Conservation (phyloP, 2,888 invertebrate species). For the Agriopis marginaria region DNA sequence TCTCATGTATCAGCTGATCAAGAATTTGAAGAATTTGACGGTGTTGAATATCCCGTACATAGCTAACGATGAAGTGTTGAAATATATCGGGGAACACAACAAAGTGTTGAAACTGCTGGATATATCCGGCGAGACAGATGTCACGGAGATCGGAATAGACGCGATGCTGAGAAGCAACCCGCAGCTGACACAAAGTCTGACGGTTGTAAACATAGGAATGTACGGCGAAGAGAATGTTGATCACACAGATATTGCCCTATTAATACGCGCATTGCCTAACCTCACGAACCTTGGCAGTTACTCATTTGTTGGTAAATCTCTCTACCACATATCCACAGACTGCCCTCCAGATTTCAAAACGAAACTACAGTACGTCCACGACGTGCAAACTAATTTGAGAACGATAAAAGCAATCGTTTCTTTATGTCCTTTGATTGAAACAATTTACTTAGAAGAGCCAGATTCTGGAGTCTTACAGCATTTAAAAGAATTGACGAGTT, state of each 20-base stretch:
- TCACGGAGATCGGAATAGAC: constrained; percentile 88
- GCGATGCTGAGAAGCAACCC: constrained; percentile 83
- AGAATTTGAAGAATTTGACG: constrained; percentile 86
- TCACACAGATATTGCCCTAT: constrained; percentile 87
- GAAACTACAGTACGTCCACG: constrained; percentile 89
- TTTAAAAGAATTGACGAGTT: constrained; percentile 77
- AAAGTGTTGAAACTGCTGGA: constrained; percentile 87
- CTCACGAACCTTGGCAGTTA: constrained; percentile 89
- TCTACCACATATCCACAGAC: constrained; percentile 85
- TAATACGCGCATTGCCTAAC: constrained; percentile 88
- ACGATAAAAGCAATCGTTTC: constrained; percentile 87
- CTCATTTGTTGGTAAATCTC: constrained; percentile 88
- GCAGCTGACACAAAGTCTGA: constrained; percentile 83
- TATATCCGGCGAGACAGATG: constrained; percentile 90
- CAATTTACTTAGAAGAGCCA: constrained; percentile 88
- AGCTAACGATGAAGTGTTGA: constrained; percentile 89
- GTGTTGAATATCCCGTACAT: constrained; percentile 89
- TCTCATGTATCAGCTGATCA: constrained; percentile 87
- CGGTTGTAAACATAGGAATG: constrained; percentile 89
- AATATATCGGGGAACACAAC: constrained; percentile 85
- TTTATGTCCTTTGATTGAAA: constrained; percentile 88
- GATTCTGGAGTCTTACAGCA: constrained; percentile 83
- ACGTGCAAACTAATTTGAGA: constrained; percentile 87
- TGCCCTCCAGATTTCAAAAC: constrained; percentile 84
- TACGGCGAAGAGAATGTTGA: constrained; percentile 90